Conservation (phyloP, 1,140 invertebrate genomes). For the Drosophila erecta region DNA sequence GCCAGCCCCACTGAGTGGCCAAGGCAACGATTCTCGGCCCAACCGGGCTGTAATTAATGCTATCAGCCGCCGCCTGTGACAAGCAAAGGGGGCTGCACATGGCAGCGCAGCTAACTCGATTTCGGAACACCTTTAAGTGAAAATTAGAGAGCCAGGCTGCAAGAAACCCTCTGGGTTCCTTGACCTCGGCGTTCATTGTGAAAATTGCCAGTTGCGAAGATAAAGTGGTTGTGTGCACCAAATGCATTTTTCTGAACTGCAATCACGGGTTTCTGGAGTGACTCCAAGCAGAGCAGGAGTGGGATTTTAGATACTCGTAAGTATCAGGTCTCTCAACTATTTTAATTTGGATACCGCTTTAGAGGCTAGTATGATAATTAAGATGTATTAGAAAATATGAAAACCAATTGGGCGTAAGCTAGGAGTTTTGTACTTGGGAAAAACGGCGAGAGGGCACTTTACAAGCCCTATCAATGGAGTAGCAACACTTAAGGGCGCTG, state of each 20-base stretch:
- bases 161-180: constrained; percentile 7
- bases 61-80: constrained; percentile 54
- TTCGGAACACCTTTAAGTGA: constrained; percentile 11
- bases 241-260: not conserved
- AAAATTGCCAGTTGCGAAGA: constrained; percentile 7
- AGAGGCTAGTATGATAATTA: too few relatives aligned
- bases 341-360: too few relatives aligned
- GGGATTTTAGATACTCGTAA: too few relatives aligned
- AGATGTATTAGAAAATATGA: not conserved
- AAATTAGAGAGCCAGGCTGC: constrained; percentile 23
- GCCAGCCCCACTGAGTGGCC: constrained; percentile 26
- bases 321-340: too few relatives aligned
- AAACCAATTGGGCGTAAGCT: not conserved
- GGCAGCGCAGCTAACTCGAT: constrained; percentile 15
- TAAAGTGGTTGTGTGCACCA: constrained; percentile 2
- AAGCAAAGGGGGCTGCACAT: constrained; percentile 26
- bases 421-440: not conserved
- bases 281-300: too few relatives aligned
- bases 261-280: not conserved
- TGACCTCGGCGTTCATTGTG: constrained; percentile 8
- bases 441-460: constrained; percentile 10
- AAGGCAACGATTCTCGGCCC: constrained; percentile 16
- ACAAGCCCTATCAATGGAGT: not conserved
- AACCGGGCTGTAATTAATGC: constrained; percentile 69
- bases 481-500: not conserved